A percentile compares a stretch with the other conserved stretches of the same genome.
phyloP scores from a whole-genome alignment of 2,797 vertebrate genomes.

The Coracias cyanogaster region DNA sequence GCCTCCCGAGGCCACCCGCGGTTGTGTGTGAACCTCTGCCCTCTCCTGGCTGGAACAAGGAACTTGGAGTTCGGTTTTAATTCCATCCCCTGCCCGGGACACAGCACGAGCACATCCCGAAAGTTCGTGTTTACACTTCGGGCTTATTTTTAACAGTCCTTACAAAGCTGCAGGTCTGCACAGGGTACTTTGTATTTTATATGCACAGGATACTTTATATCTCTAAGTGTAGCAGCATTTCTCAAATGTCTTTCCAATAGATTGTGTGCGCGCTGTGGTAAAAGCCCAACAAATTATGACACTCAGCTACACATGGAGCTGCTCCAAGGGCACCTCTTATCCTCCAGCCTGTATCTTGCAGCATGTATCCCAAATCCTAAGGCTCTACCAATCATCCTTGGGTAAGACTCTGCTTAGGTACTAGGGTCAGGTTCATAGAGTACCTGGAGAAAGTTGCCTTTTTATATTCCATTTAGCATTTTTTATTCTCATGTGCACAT shows the following conservation, averaged over 20 bases:
- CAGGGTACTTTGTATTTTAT: neutral
- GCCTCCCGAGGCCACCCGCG: neutral
- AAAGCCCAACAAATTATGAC: neutral
- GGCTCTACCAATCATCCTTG: neutral
- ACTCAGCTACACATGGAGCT: neutral
- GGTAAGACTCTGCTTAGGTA: neutral
- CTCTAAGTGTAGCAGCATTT: neutral
- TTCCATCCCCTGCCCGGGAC: rapidly evolving
- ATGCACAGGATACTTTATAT: neutral
- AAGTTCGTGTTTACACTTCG: neutral
- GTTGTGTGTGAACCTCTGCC: neutral
- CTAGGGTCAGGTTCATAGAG: neutral
- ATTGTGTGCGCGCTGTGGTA: rapidly evolving
- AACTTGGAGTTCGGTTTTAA: neutral
- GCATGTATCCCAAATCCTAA: neutral
- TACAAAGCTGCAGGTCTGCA: no score
- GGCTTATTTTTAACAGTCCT: neutral
- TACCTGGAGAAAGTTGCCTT: neutral
- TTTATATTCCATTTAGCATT: neutral
- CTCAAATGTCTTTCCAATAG: neutral
- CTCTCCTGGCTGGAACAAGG: constrained; percentile 38
- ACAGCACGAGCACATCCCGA: rapidly evolving
- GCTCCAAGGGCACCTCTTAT: neutral
- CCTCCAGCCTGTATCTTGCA: neutral
- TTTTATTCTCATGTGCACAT: neutral